These are phyloP conservation scores for Cephus nigrinus DNA, from an alignment of 2,888 invertebrate genomes.

Conservation along the genomic window DNA sequence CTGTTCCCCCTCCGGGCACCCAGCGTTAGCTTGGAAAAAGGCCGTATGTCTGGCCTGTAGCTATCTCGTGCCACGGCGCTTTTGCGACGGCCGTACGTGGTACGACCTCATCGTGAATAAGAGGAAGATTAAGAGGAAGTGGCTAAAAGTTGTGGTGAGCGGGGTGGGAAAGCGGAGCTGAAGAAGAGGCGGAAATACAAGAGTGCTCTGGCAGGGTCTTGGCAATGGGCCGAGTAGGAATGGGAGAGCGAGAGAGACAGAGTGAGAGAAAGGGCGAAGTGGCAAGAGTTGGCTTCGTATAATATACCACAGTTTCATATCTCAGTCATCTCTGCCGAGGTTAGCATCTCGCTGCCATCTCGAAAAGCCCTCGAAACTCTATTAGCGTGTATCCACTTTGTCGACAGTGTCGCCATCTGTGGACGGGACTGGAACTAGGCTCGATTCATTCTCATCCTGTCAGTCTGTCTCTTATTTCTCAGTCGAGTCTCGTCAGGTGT, in stretches of 20 bases:
- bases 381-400: conserved; percentile 47
- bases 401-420: neutral
- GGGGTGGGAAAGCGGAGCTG: neutral
- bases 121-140: neutral
- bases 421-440: neutral
- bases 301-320: conserved; percentile 41
- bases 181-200: neutral
- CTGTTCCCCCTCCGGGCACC: conserved; percentile 5
- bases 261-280: neutral
- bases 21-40: neutral
- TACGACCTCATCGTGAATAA: neutral
- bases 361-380: conserved; percentile 54
- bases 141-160: neutral
- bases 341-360: conserved; percentile 55
- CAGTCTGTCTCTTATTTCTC: neutral
- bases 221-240: conserved; percentile 11
- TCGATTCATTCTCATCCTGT: neutral
- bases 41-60: neutral
- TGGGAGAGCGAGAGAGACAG: neutral
- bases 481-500: neutral
- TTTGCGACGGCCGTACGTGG: neutral
- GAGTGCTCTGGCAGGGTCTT: neutral
- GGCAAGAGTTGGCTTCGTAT: conserved; percentile 20
- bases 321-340: conserved; percentile 62
- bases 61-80: neutral